Base-by-base conservation (phyloP, 2,888 invertebrate species). In the Tubiluchus corallicola region DNA sequence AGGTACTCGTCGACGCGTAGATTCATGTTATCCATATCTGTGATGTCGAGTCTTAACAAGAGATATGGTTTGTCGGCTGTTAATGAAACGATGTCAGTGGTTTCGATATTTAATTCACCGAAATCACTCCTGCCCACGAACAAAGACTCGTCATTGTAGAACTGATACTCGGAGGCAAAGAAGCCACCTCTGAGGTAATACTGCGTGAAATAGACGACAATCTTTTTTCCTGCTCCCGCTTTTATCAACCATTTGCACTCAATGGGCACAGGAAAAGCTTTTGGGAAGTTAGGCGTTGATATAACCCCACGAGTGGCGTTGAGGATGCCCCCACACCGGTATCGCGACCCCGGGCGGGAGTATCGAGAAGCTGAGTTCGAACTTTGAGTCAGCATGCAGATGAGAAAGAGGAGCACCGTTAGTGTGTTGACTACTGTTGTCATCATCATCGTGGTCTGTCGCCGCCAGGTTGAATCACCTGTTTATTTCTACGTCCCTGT, bases 191-290 rank as follows among this genome's bases (percentile, higher is more conserved):
- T 51, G 49, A 82, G 79, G 68, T 80, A 88, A 54, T 83, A 74
- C 59, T 88, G 87, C 2, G 84, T 85, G 54, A 88, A 73, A 60
- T 87, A 87, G 51, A 88, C 73, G 51, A 82, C 74, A 57, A 87
- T 83, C 50, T 79, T 76, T 37, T 58, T 55, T 17, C 55, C 56
- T 1, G 55, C 52, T 0, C 58, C 59, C n/a, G 79, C 77, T 57
- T 83, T 80, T 58, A 88, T 81, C 47, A 87, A 72, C 87, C 87
- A 88, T 53, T 77, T 74, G 62, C 87, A 87, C 53, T 74, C 74
- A 48, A 85, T 76, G 15, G 88, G 88, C 38, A 82, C 78, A 3
- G 73, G 70, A 63, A 85, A 88, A 18, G 77, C 71, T 47, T 72
- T 69, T 1, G 88, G 88, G 59, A 87, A 88, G 59, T 78, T 76